phyloP scores from a whole-genome alignment of 1,140 invertebrate genomes.

The Triops cancriformis region DNA sequence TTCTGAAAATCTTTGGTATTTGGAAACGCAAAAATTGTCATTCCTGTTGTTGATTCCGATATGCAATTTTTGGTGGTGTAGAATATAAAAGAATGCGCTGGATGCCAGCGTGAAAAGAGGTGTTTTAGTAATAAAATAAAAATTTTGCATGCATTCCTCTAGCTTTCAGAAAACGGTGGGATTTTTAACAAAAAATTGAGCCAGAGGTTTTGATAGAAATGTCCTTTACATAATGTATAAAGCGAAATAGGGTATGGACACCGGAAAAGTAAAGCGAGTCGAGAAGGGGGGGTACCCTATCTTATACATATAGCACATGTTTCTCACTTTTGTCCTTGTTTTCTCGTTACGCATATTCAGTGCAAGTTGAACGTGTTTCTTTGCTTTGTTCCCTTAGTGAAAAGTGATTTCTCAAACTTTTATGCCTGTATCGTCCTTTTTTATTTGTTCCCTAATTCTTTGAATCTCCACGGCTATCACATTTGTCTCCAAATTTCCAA shows the following conservation, averaged over 20 bases:
- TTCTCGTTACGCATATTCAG: conserved; percentile 2
- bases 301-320: conserved; percentile 14
- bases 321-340: not conserved
- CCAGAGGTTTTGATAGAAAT: not conserved
- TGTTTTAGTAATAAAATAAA: not conserved
- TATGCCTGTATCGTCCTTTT: conserved; percentile 10
- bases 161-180: not conserved
- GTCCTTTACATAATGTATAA: not conserved
- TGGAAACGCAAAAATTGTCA: conserved; percentile 8
- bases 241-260: not conserved
- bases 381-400: not conserved
- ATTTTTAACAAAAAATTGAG: not conserved
- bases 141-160: not conserved
- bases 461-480: not conserved
- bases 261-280: not conserved
- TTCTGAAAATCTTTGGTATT: not conserved
- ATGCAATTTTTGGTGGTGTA: not conserved
- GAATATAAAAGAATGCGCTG: not conserved
- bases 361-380: not conserved
- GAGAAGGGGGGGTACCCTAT: not conserved
- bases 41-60: not conserved
- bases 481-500: not conserved
- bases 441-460: not conserved
- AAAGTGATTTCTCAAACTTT: not conserved
- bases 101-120: not conserved